Percentiles rank a stretch among this genome's conserved stretches.
Evolutionary conservation across 2,797 vertebrate genomes (phyloP).

Genomic region (Tachyglossus aculeatus): DNA sequence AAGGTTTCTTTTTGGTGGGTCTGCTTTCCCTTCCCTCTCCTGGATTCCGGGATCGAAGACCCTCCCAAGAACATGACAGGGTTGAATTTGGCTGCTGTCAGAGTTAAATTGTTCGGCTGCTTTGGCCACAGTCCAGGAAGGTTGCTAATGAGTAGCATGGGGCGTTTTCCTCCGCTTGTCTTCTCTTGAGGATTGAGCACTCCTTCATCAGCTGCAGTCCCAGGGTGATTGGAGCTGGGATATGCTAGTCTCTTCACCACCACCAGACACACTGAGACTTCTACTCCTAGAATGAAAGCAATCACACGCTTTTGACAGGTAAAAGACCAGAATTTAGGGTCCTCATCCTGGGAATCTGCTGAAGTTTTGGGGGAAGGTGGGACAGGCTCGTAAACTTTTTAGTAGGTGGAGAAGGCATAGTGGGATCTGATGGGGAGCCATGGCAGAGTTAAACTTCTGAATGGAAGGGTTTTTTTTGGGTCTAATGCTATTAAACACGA

Average conservation of each 20-base stretch:
- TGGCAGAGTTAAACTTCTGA: neutral
- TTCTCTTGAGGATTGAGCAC: neutral
- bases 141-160: neutral
- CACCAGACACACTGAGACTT: neutral
- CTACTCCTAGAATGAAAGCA: neutral
- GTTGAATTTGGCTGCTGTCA: neutral
- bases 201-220: neutral
- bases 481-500: conserved; percentile 22
- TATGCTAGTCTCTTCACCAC: neutral
- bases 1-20: neutral
- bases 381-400: neutral
- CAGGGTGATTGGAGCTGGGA: neutral
- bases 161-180: neutral
- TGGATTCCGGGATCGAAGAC: neutral
- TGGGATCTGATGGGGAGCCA: neutral
- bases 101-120: conserved; percentile 2
- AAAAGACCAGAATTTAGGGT: neutral
- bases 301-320: neutral
- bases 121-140: neutral
- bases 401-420: too few species aligned
- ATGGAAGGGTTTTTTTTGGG: neutral
- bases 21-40: conserved; percentile 10
- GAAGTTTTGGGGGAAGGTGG: neutral
- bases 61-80: neutral
- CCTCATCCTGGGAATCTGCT: neutral